Evolutionary conservation across 2,888 invertebrate genomes (phyloP).

Genomic region (Drosophila nr. medialis): DNA sequence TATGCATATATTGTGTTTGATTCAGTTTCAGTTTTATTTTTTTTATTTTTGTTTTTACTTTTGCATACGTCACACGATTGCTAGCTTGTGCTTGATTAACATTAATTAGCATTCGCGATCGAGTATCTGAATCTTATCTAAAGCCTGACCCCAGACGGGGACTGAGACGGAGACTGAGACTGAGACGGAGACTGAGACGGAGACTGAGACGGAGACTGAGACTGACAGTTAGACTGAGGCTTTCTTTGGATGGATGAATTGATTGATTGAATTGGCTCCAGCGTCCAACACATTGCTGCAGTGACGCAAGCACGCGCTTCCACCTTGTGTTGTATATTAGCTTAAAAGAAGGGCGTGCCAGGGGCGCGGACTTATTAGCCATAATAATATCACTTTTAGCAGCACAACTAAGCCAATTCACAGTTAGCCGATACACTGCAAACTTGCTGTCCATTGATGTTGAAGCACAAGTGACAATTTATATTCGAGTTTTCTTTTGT

Average conservation of each 20-base stretch:
- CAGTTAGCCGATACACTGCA: conserved; percentile 16
- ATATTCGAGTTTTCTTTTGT: background rate
- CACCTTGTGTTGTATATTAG: background rate
- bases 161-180: background rate
- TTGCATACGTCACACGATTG: conserved; percentile 27
- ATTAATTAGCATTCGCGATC: conserved; percentile 50
- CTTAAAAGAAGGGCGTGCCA: conserved; percentile 24
- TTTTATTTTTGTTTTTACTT: conserved; percentile 10
- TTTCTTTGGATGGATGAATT: conserved; percentile 18
- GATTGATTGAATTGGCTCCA: background rate
- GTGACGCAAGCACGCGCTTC: background rate
- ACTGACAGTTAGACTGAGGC: background rate
- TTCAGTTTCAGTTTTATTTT: conserved; percentile 4
- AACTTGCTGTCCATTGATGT: conserved; percentile 2
- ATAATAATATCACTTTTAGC: conserved; percentile 2
- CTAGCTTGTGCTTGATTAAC: conserved; percentile 47
- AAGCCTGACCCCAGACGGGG: background rate
- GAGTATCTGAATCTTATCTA: conserved; percentile 3
- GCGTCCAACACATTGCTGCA: background rate
- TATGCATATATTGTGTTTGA: conserved; percentile 5
- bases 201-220: background rate
- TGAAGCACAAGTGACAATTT: background rate
- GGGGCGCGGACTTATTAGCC: background rate
- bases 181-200: background rate
- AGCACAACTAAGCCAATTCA: conserved; percentile 8